Conservation (phyloP, 92 coral and sea anemone genomes). For the Palythoa caribaeorum region DNA sequence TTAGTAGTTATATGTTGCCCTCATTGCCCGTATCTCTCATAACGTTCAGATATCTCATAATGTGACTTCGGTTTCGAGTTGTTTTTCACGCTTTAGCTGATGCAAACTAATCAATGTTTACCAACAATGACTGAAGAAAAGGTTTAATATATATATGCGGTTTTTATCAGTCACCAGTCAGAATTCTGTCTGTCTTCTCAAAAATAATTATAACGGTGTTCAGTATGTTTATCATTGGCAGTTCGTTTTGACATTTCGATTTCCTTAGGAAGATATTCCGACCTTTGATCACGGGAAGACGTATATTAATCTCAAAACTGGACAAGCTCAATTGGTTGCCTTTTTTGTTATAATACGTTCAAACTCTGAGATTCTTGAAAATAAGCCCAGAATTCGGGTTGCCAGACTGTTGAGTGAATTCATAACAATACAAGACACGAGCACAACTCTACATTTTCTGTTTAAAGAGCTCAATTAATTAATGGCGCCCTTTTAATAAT, state of each 20-base stretch:
- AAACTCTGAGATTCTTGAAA: background rate
- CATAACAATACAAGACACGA: background rate
- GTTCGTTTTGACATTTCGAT: background rate
- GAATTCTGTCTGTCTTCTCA: background rate
- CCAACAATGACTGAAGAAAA: background rate
- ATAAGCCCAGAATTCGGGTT: background rate
- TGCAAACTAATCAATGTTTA: background rate
- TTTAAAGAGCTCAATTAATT: background rate
- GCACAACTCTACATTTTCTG: background rate
- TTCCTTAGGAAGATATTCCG: background rate
- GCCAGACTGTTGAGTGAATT: background rate
- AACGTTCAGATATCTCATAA: background rate
- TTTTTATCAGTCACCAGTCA: background rate
- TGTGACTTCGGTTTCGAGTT: background rate
- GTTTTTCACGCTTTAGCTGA: background rate
- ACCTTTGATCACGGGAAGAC: background rate
- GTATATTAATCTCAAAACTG: background rate
- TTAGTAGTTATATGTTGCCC: too few species aligned
- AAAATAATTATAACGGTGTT: background rate
- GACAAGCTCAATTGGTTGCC: background rate
- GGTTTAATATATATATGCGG: background rate
- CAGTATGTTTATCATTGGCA: conserved; percentile 9
- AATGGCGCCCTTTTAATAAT: background rate
- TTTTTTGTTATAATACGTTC: background rate
- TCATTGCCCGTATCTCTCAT: too few species aligned